Percentiles rank a stretch among this genome's conserved stretches.
These are phyloP conservation scores for Channa argus DNA, from an alignment of 2,113 vertebrate genomes.

Conservation along the genomic window DNA sequence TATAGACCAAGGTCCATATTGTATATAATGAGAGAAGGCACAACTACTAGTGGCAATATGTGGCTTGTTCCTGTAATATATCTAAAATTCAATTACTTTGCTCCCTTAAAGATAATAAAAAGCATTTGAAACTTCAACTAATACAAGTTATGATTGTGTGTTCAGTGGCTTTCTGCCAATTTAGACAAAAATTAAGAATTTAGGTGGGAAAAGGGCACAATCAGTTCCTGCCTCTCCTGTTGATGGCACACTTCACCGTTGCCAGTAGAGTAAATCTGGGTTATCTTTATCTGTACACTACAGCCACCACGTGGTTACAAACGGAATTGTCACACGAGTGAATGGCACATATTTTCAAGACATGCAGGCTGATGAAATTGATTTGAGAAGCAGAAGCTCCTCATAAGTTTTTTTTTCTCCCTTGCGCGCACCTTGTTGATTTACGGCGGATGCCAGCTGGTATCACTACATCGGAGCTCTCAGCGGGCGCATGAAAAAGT, in stretches of 20 bases:
- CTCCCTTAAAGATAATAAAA: no score
- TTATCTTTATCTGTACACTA: constrained; percentile 6
- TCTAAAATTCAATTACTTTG: no score
- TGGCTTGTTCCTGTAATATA: no score
- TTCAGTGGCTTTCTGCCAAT: no score
- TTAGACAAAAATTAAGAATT: no score
- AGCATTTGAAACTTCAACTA: no score
- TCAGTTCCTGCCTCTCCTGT: constrained; percentile 11
- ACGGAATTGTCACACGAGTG: constrained; percentile 27
- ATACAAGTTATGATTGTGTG: no score
- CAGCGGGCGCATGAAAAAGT: constrained; percentile 37
- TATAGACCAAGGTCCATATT: no score
- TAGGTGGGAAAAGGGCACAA: no score
- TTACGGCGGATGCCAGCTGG: constrained; percentile 24
- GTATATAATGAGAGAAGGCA: no score
- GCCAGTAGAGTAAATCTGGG: neutral
- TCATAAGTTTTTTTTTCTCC: constrained; percentile 12
- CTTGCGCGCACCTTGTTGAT: no score
- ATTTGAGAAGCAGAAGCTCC: constrained; percentile 44
- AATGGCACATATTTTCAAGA: constrained; percentile 41
- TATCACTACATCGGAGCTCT: constrained; percentile 25
- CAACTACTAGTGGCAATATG: no score
- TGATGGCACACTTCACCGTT: neutral
- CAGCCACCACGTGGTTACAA: constrained; percentile 62
- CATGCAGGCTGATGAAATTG: constrained; percentile 61